Evolutionary conservation across 2,888 invertebrate species (phyloP), one percentile per base, ranked within the genome.

Genomic region (Mycalesis mineus): DNA sequence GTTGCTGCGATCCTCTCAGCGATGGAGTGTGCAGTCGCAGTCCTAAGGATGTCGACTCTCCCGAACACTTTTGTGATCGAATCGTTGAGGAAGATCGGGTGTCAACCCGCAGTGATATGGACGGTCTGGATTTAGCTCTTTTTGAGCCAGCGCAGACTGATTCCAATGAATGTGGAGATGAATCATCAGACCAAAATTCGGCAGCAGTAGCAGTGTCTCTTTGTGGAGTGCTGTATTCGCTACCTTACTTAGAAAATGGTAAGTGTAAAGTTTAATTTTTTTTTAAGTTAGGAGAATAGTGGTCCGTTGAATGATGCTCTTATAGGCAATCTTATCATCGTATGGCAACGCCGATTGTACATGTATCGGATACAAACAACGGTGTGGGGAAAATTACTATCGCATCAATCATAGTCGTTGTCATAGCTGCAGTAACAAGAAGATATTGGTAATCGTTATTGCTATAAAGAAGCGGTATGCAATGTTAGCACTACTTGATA

Each of bases 81-180:
- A 73, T 71, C 56, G 79, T 75, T 33, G 87, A 89, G 36, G 88
- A 85, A 49, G 90, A 90, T 66, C 82, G 81, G 49, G 78, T 79
- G 22, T 86, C 91, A 51, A 80, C 88, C 45, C 77, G 89, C 33
- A 90, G 90, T 76, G 93, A 93, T 78, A 92, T 93, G 91, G 93
- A 93, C 66, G 93, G 93, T 63, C 84, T 93, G 67, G 93, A 93
- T 81, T 84, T 93, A 73, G 88, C 92, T 62, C 80, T 93, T 67
- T 93, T 93, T 77, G 93, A 93, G 75, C 92, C 92, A 49, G 92
- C 92, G 50, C 83, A 80, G 71, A 70, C 70, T 54, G 86, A 84
- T 58, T 67, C 68, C 29, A 76, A 73, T 57, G 80, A 78, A 63
- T 73, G 74, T 60, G 75, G 66, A 31, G 71, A 70, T 55, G 63